Percentiles rank a stretch among this genome's conserved stretches.
Evolutionary conservation across 2,113 vertebrate species (phyloP).

Genomic region (Pavo muticus): DNA sequence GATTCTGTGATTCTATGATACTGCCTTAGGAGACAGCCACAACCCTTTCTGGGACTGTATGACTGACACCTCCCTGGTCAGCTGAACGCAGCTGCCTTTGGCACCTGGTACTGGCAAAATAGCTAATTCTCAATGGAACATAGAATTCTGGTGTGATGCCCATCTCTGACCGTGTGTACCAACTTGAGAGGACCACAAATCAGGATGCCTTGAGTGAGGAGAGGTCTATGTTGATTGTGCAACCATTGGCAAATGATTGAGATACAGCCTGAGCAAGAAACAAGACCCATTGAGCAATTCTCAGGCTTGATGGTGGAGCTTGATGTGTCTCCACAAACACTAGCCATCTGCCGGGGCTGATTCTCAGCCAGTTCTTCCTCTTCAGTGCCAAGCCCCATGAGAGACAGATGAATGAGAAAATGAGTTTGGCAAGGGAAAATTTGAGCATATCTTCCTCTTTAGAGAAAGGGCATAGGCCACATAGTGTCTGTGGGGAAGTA

Average conservation of each 20-base stretch:
- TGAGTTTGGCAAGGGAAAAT: not conserved
- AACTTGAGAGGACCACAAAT: not conserved
- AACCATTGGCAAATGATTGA: not conserved
- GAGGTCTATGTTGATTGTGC: not conserved
- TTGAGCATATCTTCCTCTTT: not conserved
- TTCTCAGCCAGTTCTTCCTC: not conserved
- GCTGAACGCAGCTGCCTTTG: not conserved
- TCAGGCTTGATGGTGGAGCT: not conserved
- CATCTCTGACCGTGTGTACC: not conserved
- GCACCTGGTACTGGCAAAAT: not conserved
- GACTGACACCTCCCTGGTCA: not conserved
- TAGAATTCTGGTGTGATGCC: not conserved
- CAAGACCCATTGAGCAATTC: not conserved
- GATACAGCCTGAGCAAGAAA: not conserved
- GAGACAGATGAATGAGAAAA: not conserved
- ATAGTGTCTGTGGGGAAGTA: not conserved
- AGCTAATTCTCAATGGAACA: not conserved
- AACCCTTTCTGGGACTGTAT: not conserved
- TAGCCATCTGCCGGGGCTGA: not conserved
- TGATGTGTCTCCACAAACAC: not conserved
- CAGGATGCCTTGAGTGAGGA: not conserved
- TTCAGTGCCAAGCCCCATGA: not conserved
- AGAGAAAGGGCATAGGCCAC: not conserved
- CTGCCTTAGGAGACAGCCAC: not conserved
- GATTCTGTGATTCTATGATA: too few species aligned